Conservation (phyloP, 2,888 invertebrate genomes). For the Yponomeuta evonymella region DNA sequence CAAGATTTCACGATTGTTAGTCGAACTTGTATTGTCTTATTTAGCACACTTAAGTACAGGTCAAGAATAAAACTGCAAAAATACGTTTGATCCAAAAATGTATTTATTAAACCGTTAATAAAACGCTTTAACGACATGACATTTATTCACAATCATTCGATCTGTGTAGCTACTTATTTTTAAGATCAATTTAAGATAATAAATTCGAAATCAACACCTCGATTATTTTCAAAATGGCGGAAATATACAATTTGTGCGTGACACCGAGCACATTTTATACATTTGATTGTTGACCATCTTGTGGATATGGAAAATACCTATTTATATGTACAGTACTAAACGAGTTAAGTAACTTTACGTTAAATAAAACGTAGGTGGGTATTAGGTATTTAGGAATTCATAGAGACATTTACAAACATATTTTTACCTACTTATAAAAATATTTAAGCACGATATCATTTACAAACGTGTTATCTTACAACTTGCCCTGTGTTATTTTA, state of each 20-base stretch:
- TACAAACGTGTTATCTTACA: not conserved
- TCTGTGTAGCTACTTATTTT: conserved; percentile 44
- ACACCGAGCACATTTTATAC: conserved; percentile 18
- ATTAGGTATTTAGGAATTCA: not conserved
- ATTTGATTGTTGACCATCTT: not conserved
- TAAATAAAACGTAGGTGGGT: no score
- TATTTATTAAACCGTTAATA: conserved; percentile 51
- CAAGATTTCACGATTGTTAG: no score
- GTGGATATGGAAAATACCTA: not conserved
- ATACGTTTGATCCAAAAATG: conserved; percentile 66
- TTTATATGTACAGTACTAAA: not conserved
- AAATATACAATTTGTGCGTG: conserved; percentile 20
- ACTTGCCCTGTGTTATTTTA: no score
- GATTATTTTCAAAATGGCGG: conserved; percentile 30
- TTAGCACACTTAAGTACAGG: not conserved
- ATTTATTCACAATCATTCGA: conserved; percentile 59
- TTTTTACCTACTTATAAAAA: not conserved
- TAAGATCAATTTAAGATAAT: conserved; percentile 32
- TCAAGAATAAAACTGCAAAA: conserved; percentile 24
- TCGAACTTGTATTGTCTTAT: no score
- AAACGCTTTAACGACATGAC: conserved; percentile 67
- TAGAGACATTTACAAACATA: not conserved
- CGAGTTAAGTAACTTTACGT: not conserved
- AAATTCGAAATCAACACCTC: conserved; percentile 67
- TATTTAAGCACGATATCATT: not conserved